Base-by-base conservation (phyloP, 2,113 vertebrate genomes). In the Donacobius atricapilla region DNA sequence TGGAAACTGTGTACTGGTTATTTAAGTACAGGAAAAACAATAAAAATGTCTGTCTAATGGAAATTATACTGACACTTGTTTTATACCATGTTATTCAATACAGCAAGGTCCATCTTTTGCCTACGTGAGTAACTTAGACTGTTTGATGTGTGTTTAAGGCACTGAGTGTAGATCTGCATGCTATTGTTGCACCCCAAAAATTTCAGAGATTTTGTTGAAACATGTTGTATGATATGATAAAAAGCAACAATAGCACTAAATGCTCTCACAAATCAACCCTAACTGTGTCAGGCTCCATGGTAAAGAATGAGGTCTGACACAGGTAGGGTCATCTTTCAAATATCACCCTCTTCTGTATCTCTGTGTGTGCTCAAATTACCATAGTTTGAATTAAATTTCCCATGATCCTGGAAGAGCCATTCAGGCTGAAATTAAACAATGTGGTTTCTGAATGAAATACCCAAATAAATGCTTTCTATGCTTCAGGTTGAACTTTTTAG, bases 81-180 rank as follows among this genome's bases (percentile, higher is more conserved):
- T 98, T 97, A 92, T 98, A 96, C 98, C 85, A 95, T 96, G 60
- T 98, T 97, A 94, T 98, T 94, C 97, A 97, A 98, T 96, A 94
- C 98, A 98, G 98, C 98, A 98, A 98, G 98, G 98, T 97, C 98
- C 98, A 91, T 97, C 98, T 98, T 98, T 99, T 98, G 98, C 98
- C 98, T 99, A 98, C 98, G 98, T 98, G 98, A 99, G 99, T 99
- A 99, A 98, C 97, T 97, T 98, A 97, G 98, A 98, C 98, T 98
- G 97, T 98, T 98, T 97, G 97, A 97, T 92, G 97, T 98, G 98
- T 98, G 98, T 96, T 97, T 96, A 96, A 97, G 97, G 97, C 98
- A 98, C 97, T 35, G 97, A 98, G 98, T 99, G 98, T 97, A 98
- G 97, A 97, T 88, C 94, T 99, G 99, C 99, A 99, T 99, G 99